These are phyloP conservation scores for Python bivittatus DNA, from an alignment of 2,113 vertebrate species.

Conservation along the genomic window DNA sequence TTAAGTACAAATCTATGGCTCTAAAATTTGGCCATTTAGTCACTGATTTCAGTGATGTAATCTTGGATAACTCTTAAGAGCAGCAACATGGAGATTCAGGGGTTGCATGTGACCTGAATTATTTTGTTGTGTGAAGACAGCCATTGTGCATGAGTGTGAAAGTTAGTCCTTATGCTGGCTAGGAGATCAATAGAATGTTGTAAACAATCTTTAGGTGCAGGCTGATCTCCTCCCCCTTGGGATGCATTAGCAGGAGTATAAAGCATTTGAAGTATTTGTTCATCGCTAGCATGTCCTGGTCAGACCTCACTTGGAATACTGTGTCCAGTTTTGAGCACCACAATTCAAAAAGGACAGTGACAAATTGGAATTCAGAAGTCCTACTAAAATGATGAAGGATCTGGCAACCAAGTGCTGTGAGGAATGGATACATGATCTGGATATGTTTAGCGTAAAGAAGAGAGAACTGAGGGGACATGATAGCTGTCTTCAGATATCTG, in stretches of 20 bases:
- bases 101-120: background rate
- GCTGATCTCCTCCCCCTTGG: background rate
- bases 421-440: background rate
- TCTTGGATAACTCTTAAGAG: no score
- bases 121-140: background rate
- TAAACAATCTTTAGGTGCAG: background rate
- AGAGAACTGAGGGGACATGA: background rate
- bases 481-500: background rate
- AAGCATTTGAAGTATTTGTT: background rate
- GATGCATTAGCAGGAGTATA: background rate
- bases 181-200: background rate
- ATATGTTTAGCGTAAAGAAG: background rate
- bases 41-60: no score
- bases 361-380: background rate
- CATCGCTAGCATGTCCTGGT: background rate
- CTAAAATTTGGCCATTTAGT: no score
- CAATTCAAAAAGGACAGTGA: background rate
- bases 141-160: background rate
- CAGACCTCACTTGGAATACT: background rate
- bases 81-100: background rate
- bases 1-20: no score
- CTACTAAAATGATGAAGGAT: background rate
- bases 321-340: background rate
- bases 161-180: background rate
- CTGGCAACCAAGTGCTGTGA: background rate